Evolutionary conservation across 1,140 invertebrate species (phyloP).

Genomic region (Octopus bimaculoides): DNA sequence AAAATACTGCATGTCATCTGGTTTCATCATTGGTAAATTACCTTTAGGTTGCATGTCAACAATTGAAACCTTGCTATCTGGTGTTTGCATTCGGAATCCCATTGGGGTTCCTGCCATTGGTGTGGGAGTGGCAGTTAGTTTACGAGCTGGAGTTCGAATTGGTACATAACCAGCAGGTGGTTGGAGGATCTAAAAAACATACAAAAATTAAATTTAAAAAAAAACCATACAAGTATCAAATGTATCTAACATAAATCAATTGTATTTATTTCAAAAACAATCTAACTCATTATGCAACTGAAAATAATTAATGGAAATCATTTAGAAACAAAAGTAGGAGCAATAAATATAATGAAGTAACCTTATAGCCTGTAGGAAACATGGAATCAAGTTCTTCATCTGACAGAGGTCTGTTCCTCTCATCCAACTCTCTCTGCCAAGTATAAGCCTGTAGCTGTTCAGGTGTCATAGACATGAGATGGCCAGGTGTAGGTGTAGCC

Average conservation of each 20-base stretch:
- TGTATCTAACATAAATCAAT: too few relatives aligned
- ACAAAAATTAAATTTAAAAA: neutral
- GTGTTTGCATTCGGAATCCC: constrained; percentile 87
- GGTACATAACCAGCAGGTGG: constrained; percentile 96
- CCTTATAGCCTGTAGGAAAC: constrained; percentile 97
- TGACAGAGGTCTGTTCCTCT: constrained; percentile 89
- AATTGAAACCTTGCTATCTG: constrained; percentile 71
- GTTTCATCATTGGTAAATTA: constrained; percentile 98
- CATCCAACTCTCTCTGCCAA: constrained; percentile 99
- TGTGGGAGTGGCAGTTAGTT: constrained; percentile 96
- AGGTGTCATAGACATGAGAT: constrained; percentile 96
- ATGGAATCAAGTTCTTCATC: constrained; percentile 97
- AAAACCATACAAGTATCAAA: neutral
- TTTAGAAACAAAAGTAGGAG: too few relatives aligned
- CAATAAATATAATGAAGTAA: constrained; percentile 49
- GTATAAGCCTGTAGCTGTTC: constrained; percentile 97
- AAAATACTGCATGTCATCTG: constrained; percentile 99
- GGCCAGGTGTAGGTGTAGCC: constrained; percentile 92
- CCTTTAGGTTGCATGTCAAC: constrained; percentile 95
- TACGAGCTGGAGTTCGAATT: constrained; percentile 93
- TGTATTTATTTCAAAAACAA: too few relatives aligned
- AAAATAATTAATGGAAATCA: too few relatives aligned
- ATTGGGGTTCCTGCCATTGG: constrained; percentile 85
- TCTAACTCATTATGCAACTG: too few relatives aligned
- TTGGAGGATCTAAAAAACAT: constrained; percentile 64